Evolutionary conservation across 30 jellyfish, hydroid and myxozoan genomes (phyloP).

Genomic region (Morbakka virulenta): DNA sequence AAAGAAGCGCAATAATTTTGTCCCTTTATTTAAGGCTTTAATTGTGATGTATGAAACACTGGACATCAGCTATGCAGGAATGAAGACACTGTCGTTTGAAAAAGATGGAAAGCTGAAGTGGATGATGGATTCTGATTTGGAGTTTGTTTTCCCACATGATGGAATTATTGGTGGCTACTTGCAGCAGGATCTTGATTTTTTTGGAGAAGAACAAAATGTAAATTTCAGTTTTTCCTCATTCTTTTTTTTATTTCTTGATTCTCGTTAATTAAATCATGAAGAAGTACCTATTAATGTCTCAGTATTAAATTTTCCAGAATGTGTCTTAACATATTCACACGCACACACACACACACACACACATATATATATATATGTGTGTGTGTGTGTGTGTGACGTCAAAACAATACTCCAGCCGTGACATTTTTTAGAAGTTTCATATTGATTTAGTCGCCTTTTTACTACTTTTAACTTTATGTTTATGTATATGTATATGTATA

Average conservation of each 20-base stretch:
- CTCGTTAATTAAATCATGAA: background rate
- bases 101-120: conserved; percentile 58
- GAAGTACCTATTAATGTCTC: background rate
- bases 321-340: too few relatives aligned
- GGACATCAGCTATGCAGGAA: conserved; percentile 44
- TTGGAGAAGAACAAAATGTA: conserved; percentile 49
- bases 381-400: too few relatives aligned
- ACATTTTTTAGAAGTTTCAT: too few relatives aligned
- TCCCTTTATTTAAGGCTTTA: conserved; percentile 16
- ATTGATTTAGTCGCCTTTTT: too few relatives aligned
- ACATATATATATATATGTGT: too few relatives aligned
- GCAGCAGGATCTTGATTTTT: conserved; percentile 30
- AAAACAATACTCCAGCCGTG: too few relatives aligned
- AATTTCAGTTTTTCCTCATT: background rate
- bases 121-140: conserved; percentile 45
- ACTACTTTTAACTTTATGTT: too few relatives aligned
- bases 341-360: too few relatives aligned
- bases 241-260: background rate
- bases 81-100: conserved; percentile 62
- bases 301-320: background rate
- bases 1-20: too few relatives aligned
- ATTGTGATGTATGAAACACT: conserved; percentile 24
- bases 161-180: conserved; percentile 58
- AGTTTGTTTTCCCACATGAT: conserved; percentile 47
- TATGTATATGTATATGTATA: too few relatives aligned